Conservation (phyloP, 2,797 vertebrate species). For the Tokudaia tokunoshimensis region DNA sequence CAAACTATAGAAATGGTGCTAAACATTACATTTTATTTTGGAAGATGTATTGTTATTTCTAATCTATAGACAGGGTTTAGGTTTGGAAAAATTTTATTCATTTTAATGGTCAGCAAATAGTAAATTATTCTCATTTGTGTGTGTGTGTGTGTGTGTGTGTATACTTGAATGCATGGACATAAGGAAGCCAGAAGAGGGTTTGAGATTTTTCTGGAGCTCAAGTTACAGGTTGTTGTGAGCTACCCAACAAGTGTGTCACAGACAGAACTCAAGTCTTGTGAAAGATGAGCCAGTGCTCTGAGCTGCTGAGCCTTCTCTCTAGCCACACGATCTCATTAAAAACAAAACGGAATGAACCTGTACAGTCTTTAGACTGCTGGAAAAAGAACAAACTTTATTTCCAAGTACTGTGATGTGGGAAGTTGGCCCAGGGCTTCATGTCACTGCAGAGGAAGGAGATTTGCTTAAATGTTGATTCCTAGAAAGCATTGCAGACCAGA, state of each 20-base stretch:
- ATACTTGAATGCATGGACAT: background rate
- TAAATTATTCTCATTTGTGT: background rate
- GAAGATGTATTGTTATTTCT: background rate
- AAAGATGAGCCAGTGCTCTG: background rate
- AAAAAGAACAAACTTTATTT: slow-evolving; percentile 2
- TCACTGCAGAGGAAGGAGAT: background rate
- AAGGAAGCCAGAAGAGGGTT: background rate
- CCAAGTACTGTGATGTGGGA: background rate
- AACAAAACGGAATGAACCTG: no score
- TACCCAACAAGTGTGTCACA: background rate
- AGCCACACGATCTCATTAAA: background rate
- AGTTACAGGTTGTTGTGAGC: background rate
- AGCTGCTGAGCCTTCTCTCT: background rate
- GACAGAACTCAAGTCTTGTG: background rate
- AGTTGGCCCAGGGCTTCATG: background rate
- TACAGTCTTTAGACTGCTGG: background rate
- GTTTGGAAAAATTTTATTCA: background rate
- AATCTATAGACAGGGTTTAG: background rate
- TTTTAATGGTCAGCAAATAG: background rate
- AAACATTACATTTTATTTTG: background rate
- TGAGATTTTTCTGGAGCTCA: background rate
- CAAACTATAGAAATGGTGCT: background rate
- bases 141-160: background rate
- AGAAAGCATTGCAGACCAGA: background rate
- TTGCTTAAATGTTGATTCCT: background rate